These are phyloP conservation scores for Zosterops lateralis DNA, from an alignment of 2,113 vertebrate genomes.

Conservation along the genomic window DNA sequence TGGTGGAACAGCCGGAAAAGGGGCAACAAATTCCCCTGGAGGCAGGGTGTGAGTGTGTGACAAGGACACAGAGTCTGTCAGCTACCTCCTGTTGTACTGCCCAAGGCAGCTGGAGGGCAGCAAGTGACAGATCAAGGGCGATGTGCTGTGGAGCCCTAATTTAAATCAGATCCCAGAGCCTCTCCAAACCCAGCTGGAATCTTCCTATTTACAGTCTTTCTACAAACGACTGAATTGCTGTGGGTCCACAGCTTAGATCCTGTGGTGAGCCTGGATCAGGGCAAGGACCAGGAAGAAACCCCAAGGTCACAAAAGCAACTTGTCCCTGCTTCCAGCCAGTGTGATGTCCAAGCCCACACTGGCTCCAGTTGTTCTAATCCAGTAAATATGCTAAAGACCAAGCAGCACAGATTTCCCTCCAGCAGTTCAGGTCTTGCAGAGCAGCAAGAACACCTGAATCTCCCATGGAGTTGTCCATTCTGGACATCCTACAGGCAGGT, in stretches of 20 bases:
- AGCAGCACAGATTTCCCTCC: not conserved
- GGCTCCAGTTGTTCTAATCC: not conserved
- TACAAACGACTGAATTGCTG: not conserved
- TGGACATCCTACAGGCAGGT: not conserved
- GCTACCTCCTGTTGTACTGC: not conserved
- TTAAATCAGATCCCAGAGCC: not conserved
- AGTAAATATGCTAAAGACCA: not conserved
- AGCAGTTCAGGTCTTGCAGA: not conserved
- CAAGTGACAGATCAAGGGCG: conserved; percentile 17
- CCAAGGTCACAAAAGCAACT: not conserved
- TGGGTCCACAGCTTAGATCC: not conserved
- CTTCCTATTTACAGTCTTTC: not conserved
- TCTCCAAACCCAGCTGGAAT: not conserved
- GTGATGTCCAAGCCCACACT: not conserved
- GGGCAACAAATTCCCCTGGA: not conserved
- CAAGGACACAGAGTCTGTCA: not conserved
- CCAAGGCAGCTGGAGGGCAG: conserved; percentile 68
- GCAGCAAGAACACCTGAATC: not conserved
- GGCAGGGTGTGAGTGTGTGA: not conserved
- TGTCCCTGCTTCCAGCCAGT: not conserved
- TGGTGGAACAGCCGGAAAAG: not conserved
- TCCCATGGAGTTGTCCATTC: not conserved
- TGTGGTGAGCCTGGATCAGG: not conserved
- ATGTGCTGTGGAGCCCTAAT: not conserved
- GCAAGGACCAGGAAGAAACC: not conserved